Evolutionary conservation across 2,888 invertebrate species (phyloP), one percentile per base, ranked within the genome.

Genomic region (Julus scandinavius): DNA sequence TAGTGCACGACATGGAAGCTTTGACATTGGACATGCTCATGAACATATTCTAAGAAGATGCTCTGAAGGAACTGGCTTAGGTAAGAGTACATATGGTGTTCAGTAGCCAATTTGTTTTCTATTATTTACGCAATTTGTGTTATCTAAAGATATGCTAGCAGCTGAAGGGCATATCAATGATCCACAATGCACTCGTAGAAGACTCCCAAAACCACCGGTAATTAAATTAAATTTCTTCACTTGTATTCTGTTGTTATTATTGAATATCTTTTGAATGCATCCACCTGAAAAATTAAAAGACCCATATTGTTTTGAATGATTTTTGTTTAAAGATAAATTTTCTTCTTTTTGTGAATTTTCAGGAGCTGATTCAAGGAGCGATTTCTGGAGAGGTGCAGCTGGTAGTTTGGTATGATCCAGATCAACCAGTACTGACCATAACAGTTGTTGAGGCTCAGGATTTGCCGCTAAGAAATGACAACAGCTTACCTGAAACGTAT

Each of bases 151-250:
- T 29, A 20, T 85, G 38, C 17, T 88, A 40, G 88, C 86, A 94
- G 95, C 95, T 91, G 97, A 97, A 93, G 94, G 94, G 92, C 49
- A 88, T n/a, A 58, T 85, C 15, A 85, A 45, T 40, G 29, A 86
- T 85, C 96, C 92, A 95, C 83, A 83, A 83, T 96, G 91, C 97
- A 97, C 92, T 97, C 97, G 92, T 96, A 97, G 97, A 95, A 97
- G 97, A 95, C 95, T 98, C 94, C 97, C 97, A 93, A 97, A 97
- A 95, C 97, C 97, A 93, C 97, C 97, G 96, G 97, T 97, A 97
- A 96, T 90, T 45, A 80, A 45, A 20, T 87, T 17, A 17, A 49
- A 80, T 49, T n/a, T 84, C 20, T 41, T 83, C 38, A 7, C 85
- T 38, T 85, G 45, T 54, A 29, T 45, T 45, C 41, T 45, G n/a